Evolutionary conservation across 2,113 vertebrate species (phyloP), one percentile per base, ranked within the genome.

Genomic region (Lanius collurio): DNA sequence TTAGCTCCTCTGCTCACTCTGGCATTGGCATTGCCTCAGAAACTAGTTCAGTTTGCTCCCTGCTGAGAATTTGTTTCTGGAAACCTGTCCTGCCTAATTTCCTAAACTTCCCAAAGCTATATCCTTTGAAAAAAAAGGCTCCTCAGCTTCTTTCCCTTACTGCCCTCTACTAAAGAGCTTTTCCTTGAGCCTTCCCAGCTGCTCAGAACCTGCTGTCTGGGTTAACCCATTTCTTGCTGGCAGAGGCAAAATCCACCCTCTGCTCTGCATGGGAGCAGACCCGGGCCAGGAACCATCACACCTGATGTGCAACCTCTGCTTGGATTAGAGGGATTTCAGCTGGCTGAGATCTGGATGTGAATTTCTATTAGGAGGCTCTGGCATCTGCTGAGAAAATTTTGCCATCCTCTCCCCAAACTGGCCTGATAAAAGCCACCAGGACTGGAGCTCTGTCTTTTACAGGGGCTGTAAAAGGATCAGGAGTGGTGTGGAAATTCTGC

Each of bases 71-170:
- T 88, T 87, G 59, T 83, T 93, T 71, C 87, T 90, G 63, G 84
- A 96, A 94, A 93, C 55, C 59, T 94, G 93, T 96, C 90, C 79
- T 95, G 84, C 68, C 92, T 86, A 22, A 94, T 94, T 90, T 96
- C 89, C 60, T 73, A 74, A 18, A 44, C 86, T 94, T 89, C 65
- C 81, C 60, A 82, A 87, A 87, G 87, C 67, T 76, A 26, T 17
- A 76, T 39, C 83, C 67, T 92, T 83, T 44, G 65, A 23, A 91
- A 74, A 73, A 50, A 53, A 44, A 65, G n/a, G 65, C 41, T 73
- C 65, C 44, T 91, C 30, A 21, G 39, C 44, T 82, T 52, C 47
- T 19, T 56, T 69, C 44, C 53, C 68, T 70, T 74, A 74, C 50
- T 86, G 55, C 59, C 82, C 83, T 86, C 71, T 59, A 0, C 13